These are phyloP conservation scores for Sinocyclocheilus grahami DNA, from an alignment of 2,113 vertebrate species.

Conservation along the genomic window DNA sequence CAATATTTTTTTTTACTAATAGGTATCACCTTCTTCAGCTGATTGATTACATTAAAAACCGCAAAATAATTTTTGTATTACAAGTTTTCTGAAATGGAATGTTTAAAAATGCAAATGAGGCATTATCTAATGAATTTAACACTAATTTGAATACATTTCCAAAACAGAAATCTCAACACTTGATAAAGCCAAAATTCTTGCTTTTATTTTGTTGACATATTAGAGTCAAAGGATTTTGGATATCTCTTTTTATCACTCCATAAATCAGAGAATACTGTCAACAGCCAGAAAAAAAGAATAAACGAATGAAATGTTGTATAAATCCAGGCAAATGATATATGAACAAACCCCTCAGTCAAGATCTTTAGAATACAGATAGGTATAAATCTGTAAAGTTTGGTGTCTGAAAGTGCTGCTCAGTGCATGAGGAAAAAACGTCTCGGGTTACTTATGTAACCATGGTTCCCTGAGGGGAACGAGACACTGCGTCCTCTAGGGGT, in stretches of 20 bases:
- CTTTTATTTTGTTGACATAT: neutral
- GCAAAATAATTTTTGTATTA: no score
- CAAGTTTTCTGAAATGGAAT: no score
- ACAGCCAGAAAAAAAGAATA: neutral
- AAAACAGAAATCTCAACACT: neutral
- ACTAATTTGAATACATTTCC: neutral
- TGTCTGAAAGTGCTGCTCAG: neutral
- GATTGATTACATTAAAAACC: neutral
- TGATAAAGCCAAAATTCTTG: neutral
- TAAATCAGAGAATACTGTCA: neutral
- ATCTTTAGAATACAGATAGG: neutral
- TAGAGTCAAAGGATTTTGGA: neutral
- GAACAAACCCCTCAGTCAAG: neutral
- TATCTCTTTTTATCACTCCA: neutral
- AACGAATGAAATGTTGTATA: neutral
- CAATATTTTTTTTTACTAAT: neutral
- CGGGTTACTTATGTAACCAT: no score
- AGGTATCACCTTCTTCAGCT: neutral
- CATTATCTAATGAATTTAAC: neutral
- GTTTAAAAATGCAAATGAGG: neutral
- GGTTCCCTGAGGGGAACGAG: no score
- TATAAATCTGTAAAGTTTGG: neutral
- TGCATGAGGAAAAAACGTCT: neutral
- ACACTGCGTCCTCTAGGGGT: no score
- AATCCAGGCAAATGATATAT: neutral